Evolutionary conservation across 1,140 invertebrate genomes (phyloP), one percentile per base, ranked within the genome.

Genomic region (Zaprionus inermis): DNA sequence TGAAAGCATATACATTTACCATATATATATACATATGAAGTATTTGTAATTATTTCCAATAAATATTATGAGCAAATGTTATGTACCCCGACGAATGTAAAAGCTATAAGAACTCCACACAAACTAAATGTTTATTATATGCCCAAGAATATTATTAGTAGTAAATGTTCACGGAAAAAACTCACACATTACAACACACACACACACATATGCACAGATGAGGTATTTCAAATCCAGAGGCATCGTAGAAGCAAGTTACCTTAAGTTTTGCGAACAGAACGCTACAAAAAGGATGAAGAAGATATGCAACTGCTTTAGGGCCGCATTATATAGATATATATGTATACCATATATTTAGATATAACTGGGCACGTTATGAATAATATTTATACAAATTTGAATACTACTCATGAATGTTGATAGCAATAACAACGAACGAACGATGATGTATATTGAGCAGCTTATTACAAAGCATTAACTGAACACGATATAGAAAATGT

Each of bases 101-200:
- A 68, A 32, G 65, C 73, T 75, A 90, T n/a, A 22, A 20, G 7
- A 41, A 60, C 68, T 59, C 90, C 59, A 89, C 74, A 83, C 83
- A 90, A 85, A 81, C 64, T 90, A 56, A 81, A 81, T 79, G 82
- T 88, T 88, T 86, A 85, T 86, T 85, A 83, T 73, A 70, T 59
- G 55, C 60, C 59, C 56, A 51, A 57, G 67, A 67, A 55, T 74
- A 77, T 88, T 56, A 83, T 89, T 83, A 88, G 83, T 75, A 71
- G 83, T 88, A 78, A 78, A 88, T 83, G 70, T 76, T 85, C 72
- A 72, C 38, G 16, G n/a, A 16, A 3, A 16, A 44, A 38, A 38
- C 38, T 16, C 38, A 44, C n/a, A 44, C n/a, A 44, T 46, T 24
- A 59, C 38, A n/a, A 57, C 58, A 49, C 12, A 60, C 28, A 69